A percentile compares a stretch with the other conserved stretches of the same genome.
Conservation (phyloP, 2,888 invertebrate genomes). For the Melipona bicolor region DNA sequence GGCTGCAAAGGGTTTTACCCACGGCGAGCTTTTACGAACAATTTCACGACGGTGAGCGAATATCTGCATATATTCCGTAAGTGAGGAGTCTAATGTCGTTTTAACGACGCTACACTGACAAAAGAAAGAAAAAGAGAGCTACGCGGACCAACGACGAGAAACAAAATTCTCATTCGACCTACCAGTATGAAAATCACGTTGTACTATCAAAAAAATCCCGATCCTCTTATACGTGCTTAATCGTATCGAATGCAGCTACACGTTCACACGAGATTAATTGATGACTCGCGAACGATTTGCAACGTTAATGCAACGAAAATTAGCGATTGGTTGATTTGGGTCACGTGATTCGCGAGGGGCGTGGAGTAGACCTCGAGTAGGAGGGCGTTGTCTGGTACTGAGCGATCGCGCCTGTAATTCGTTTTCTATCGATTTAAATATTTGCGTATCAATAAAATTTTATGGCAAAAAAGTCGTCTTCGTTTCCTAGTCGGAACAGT, state of each 20-base stretch:
- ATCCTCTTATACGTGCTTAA: neutral
- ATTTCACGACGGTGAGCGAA: constrained; percentile 57
- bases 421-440: no score
- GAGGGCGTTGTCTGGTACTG: no score
- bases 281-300: neutral
- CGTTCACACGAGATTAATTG: neutral
- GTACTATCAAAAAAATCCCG: constrained; percentile 5
- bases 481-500: no score
- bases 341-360: no score
- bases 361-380: no score
- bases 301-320: no score
- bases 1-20: constrained; percentile 43
- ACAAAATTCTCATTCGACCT: constrained; percentile 42
- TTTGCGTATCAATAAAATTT: no score
- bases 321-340: no score
- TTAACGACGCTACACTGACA: constrained; percentile 50
- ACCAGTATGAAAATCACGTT: constrained; percentile 1
- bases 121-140: neutral
- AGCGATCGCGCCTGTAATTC: no score
- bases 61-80: constrained; percentile 54
- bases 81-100: constrained; percentile 53
- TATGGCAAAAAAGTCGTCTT: no score
- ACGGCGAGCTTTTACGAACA: constrained; percentile 55
- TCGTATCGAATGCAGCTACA: neutral
- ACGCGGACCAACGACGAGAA: constrained; percentile 30